These are phyloP conservation scores for Patella depressa DNA, from an alignment of 2,888 invertebrate species.

Conservation along the genomic window DNA sequence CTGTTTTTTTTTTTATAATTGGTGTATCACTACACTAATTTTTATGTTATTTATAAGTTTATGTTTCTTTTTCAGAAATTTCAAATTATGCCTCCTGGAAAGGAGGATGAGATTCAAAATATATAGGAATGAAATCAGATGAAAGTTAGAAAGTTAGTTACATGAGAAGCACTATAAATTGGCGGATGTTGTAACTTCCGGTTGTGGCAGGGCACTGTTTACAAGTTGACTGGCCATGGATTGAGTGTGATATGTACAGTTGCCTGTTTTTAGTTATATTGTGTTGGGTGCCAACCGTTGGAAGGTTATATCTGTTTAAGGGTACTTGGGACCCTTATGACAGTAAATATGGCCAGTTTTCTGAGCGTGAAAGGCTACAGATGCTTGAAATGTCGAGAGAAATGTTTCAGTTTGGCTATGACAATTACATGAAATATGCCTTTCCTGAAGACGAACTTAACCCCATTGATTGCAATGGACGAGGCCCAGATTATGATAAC, in stretches of 20 bases:
- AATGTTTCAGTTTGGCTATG: slow-evolving; percentile 77
- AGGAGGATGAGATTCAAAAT: too few species aligned
- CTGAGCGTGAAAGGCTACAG: slow-evolving; percentile 63
- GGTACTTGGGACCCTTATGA: slow-evolving; percentile 53
- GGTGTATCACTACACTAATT: too few species aligned
- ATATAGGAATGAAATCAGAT: too few species aligned
- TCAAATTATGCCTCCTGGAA: too few species aligned
- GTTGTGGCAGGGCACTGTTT: not conserved
- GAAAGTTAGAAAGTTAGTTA: too few species aligned
- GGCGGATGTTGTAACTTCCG: not conserved
- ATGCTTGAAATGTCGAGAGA: slow-evolving; percentile 71
- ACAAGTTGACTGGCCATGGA: not conserved
- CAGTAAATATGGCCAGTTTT: slow-evolving; percentile 65
- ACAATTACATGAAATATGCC: slow-evolving; percentile 78
- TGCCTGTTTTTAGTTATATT: slow-evolving; percentile 2
- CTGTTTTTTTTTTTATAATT: too few species aligned
- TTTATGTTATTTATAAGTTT: too few species aligned
- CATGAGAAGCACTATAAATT: not conserved
- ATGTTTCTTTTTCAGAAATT: too few species aligned
- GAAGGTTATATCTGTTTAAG: slow-evolving; percentile 40
- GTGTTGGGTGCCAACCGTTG: slow-evolving; percentile 15
- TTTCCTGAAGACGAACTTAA: slow-evolving; percentile 78
- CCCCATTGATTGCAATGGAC: slow-evolving; percentile 77
- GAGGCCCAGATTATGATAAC: slow-evolving; percentile 77
- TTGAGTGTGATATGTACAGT: not conserved